Evolutionary conservation across 1,140 invertebrate species (phyloP), one percentile per base, ranked within the genome.

Genomic region (Thaumatotibia leucotreta): DNA sequence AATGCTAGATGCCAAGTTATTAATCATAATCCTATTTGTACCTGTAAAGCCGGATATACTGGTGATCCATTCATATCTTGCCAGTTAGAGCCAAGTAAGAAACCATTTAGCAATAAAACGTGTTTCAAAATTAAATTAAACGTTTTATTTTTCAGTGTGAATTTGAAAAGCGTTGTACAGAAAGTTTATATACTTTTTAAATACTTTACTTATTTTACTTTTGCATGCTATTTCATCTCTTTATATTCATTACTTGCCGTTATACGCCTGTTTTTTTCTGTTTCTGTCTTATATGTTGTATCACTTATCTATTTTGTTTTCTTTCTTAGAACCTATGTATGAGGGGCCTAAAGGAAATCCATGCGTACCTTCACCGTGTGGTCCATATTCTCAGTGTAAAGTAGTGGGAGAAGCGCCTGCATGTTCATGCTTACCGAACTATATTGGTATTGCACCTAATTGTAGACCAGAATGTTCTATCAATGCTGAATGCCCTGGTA

Each of bases 31-130:
- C 96, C 96, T 2, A 93, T 96, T 64, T 98, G 97, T 83, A 94
- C 94, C 63, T 98, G 97, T 84, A 93, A 95, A 72, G 90, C 93
- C 27, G 96, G 96, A 23, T 97, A 93, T 86, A 96, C 95, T 50
- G 96, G 96, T 35, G 94, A 97, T 93, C 96, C 96, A n/a, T 97
- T 97, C 80, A 93, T 94, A 61, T 94, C 95, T 77, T 97, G 96
- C 81, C 91, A 88, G 68, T 79, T 88, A 74, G 83, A 90, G 63
- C 75, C 76, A 88, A 89, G 88, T 90, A 90, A 92, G 88, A 70
- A 4, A 32, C 1, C 58, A 62, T 71, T 70, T 73, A 82, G 72
- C 64, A 69, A 75, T 69, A 78, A 66, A 75, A 73, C 67, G 75
- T 69, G 74, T 72, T 63, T 14, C 49, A 54, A 29, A 45, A 61